These are phyloP conservation scores for Drosophila dunni DNA, from an alignment of 1,140 invertebrate species.

Conservation along the genomic window DNA sequence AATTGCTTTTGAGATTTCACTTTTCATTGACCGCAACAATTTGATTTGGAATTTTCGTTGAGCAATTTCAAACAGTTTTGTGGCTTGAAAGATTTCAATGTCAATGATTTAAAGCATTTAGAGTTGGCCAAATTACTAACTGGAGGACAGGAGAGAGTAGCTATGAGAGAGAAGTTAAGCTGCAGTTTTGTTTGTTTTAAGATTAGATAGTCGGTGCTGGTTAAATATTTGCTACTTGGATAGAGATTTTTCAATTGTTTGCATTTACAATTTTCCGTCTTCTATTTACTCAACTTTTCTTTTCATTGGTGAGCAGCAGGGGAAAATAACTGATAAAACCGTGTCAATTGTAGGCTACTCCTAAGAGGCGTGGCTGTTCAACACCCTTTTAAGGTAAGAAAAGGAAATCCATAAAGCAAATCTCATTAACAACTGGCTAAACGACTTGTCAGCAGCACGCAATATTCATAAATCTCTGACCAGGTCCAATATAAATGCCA, in stretches of 20 bases:
- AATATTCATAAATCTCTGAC: conserved; percentile 34
- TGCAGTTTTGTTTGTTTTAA: not conserved
- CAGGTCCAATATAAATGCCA: conserved; percentile 14
- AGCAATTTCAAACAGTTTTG: conserved; percentile 31
- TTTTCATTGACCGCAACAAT: conserved; percentile 48
- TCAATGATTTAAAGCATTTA: conserved; percentile 49
- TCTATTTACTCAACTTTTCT: conserved; percentile 7
- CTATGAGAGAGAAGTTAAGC: conserved; percentile 26
- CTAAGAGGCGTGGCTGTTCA: not conserved
- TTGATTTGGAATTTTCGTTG: conserved; percentile 25
- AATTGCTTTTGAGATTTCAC: conserved; percentile 64
- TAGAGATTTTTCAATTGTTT: conserved; percentile 11
- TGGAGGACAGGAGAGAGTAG: not conserved
- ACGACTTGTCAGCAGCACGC: conserved; percentile 37
- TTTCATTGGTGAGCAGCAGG: not conserved
- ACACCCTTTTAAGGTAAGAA: conserved; percentile 3
- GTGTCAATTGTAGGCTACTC: conserved; percentile 11
- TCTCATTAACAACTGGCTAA: conserved; percentile 40
- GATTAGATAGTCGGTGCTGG: not conserved
- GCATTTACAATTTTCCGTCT: conserved; percentile 1
- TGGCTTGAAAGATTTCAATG: conserved; percentile 61
- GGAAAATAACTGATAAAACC: not conserved
- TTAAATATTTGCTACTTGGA: conserved; percentile 1
- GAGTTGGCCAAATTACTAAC: conserved; percentile 10
- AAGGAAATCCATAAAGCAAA: conserved; percentile 28